A percentile compares a stretch with the other conserved stretches of the same genome.
Evolutionary conservation across 2,797 vertebrate species (phyloP).

Genomic region (Sebastes kiyomatsui): DNA sequence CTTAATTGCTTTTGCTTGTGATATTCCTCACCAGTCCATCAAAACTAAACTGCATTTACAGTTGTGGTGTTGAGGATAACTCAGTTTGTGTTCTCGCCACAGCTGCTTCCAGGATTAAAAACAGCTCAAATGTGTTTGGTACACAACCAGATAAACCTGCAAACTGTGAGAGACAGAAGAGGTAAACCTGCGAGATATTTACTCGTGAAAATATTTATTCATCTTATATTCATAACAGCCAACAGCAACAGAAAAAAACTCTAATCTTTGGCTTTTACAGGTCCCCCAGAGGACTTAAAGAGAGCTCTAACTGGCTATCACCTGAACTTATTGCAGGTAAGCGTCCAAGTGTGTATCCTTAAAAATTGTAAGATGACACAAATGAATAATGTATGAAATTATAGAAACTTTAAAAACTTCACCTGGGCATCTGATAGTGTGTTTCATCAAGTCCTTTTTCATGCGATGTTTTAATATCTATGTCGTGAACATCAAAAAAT

Average conservation of each 20-base stretch:
- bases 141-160: slow-evolving; percentile 14
- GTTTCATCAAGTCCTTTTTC: background rate
- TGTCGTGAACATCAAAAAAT: background rate
- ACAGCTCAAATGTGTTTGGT: slow-evolving; percentile 5
- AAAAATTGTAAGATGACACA: slow-evolving; percentile 8
- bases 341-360: background rate
- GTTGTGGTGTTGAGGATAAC: slow-evolving; percentile 14
- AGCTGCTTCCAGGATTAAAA: slow-evolving; percentile 35
- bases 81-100: slow-evolving; percentile 31
- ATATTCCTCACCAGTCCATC: slow-evolving; percentile 43
- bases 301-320: background rate
- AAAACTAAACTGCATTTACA: slow-evolving; percentile 37
- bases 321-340: background rate
- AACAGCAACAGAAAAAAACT: background rate
- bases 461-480: background rate
- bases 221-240: background rate
- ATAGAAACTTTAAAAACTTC: background rate
- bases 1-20: slow-evolving; percentile 57
- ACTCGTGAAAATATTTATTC: slow-evolving; percentile 1
- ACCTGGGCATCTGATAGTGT: background rate
- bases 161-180: background rate
- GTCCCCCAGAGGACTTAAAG: background rate
- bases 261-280: slow-evolving; percentile 3
- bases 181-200: slow-evolving; percentile 23
- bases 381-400: slow-evolving; percentile 23